phyloP scores from a whole-genome alignment of 2,888 invertebrate genomes.

The Caenorhabditis sp. region DNA sequence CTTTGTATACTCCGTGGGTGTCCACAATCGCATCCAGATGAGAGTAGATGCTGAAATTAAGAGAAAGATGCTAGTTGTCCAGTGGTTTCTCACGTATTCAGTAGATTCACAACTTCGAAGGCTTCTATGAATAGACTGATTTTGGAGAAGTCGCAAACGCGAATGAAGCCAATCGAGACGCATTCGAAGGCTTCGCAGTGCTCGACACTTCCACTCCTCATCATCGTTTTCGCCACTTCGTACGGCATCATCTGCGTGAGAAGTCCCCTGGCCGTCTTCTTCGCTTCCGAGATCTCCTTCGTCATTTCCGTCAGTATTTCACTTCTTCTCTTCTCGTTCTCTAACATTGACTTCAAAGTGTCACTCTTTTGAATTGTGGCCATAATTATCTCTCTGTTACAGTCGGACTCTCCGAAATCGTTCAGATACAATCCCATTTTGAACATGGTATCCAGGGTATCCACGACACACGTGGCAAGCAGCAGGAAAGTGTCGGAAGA shows the following conservation, averaged over 20 bases:
- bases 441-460: constrained; percentile 90
- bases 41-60: constrained; percentile 58
- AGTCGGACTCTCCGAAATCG: constrained; percentile 98
- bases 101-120: constrained; percentile 97
- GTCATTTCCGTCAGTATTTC: constrained; percentile 91
- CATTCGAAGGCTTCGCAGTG: constrained; percentile 89
- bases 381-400: constrained; percentile 91
- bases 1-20: constrained; percentile 88
- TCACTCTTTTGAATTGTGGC: constrained; percentile 95
- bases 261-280: constrained; percentile 93
- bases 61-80: background rate
- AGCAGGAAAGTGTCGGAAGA: constrained; percentile 66
- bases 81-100: constrained; percentile 84
- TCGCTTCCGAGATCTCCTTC: constrained; percentile 94
- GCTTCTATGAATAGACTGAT: constrained; percentile 95
- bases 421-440: constrained; percentile 95
- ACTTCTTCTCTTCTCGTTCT: constrained; percentile 92
- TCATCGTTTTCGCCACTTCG: constrained; percentile 81
- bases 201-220: constrained; percentile 61
- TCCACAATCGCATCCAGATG: constrained; percentile 93
- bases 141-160: constrained; percentile 89
- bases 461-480: constrained; percentile 83
- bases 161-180: constrained; percentile 95
- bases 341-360: constrained; percentile 92
- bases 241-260: constrained; percentile 99